phyloP scores from a whole-genome alignment of 2,888 invertebrate species.

The Xestia c-nigrum region DNA sequence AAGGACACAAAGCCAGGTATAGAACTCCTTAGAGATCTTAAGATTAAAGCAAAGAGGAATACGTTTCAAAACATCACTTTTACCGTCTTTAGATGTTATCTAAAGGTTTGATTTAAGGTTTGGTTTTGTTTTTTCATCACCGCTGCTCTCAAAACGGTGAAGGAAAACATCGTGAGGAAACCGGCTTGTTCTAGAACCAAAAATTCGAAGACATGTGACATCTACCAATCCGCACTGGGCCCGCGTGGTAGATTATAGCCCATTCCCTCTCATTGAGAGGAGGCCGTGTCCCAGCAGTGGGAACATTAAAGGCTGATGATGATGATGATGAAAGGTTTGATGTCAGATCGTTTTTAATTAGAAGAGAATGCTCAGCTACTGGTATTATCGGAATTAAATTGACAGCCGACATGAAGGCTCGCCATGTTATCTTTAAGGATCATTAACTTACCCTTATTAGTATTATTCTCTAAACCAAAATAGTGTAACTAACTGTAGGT shows the following conservation, averaged over 20 bases:
- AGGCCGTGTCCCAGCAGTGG: no score
- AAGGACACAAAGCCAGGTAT: background rate
- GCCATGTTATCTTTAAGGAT: slow-evolving; percentile 7
- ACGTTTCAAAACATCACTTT: slow-evolving; percentile 6
- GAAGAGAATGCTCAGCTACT: slow-evolving; percentile 41
- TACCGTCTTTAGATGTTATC: slow-evolving; percentile 39
- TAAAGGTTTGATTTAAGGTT: slow-evolving; percentile 10
- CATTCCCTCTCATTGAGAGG: no score
- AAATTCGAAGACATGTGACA: no score
- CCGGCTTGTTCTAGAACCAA: no score
- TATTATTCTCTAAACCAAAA: background rate
- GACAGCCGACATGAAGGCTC: slow-evolving; percentile 39
- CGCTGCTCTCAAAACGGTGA: no score
- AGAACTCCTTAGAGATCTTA: background rate
- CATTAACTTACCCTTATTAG: slow-evolving; percentile 2
- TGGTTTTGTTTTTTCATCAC: no score
- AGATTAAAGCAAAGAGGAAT: slow-evolving; percentile 1
- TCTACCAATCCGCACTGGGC: no score
- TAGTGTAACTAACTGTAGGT: no score
- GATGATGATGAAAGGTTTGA: no score
- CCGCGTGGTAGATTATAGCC: no score
- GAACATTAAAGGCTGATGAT: no score
- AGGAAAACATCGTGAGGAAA: no score
- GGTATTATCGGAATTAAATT: slow-evolving; percentile 38
- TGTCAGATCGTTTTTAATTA: slow-evolving; percentile 54